Evolutionary conservation across 2,888 invertebrate genomes (phyloP).

Genomic region (Eurytoma adleriae): DNA sequence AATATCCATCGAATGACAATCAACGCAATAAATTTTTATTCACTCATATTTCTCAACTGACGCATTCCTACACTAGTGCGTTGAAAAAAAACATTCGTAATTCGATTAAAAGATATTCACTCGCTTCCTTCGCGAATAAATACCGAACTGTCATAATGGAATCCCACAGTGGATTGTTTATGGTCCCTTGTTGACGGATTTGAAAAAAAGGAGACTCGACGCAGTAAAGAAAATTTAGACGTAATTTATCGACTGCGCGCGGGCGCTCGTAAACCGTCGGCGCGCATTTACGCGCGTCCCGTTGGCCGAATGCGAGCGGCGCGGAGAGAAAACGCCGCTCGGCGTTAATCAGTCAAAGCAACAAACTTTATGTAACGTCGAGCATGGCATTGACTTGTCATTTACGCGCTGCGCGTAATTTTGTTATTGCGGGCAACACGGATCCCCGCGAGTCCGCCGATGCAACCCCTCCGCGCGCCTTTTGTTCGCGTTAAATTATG

Average conservation of each 20-base stretch:
- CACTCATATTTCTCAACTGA: no score
- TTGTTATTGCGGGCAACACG: background rate
- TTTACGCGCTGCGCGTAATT: constrained; percentile 23
- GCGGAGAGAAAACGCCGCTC: background rate
- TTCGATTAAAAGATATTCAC: no score
- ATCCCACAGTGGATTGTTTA: constrained; percentile 19
- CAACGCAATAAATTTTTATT: no score
- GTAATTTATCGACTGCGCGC: constrained; percentile 29
- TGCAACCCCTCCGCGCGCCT: background rate
- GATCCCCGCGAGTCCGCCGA: background rate
- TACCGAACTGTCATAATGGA: constrained; percentile 5
- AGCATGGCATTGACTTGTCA: constrained; percentile 28
- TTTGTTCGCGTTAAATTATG: background rate
- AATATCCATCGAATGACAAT: no score
- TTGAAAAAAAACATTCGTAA: no score
- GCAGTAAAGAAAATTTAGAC: constrained; percentile 6
- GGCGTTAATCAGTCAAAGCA: constrained; percentile 38
- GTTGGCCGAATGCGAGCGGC: background rate
- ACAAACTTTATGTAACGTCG: constrained; percentile 36
- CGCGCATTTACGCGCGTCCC: background rate
- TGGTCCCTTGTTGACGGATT: background rate
- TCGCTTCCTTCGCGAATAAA: constrained; percentile 2
- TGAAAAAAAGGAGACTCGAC: background rate
- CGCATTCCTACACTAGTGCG: no score
- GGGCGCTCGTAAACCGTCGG: constrained; percentile 1